phyloP scores from a whole-genome alignment of 2,888 invertebrate genomes.

The Malthinus seriepunctatus region DNA sequence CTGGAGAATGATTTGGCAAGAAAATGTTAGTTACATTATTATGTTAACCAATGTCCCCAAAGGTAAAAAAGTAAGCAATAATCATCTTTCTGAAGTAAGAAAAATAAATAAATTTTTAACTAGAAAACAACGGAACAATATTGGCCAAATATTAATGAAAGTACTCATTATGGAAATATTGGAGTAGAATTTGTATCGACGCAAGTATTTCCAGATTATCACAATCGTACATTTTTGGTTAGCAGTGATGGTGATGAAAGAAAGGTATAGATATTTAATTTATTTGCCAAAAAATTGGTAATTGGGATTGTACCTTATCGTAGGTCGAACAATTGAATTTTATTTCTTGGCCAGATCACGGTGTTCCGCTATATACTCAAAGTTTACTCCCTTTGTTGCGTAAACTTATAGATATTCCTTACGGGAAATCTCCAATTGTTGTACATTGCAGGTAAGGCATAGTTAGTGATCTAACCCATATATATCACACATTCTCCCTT shows the following conservation, averaged over 20 bases:
- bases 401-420: constrained; percentile 49
- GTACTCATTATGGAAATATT: constrained; percentile 48
- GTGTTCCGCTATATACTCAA: constrained; percentile 49
- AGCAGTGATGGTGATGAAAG: constrained; percentile 53
- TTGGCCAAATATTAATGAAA: constrained; percentile 57
- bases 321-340: constrained; percentile 58
- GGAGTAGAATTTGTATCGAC: constrained; percentile 45
- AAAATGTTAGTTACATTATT: constrained; percentile 55
- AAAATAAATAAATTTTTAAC: constrained; percentile 55
- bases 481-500: too few species aligned
- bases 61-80: constrained; percentile 33
- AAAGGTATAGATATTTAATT: constrained; percentile 43
- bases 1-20: constrained; percentile 56
- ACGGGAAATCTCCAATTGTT: constrained; percentile 50
- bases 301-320: constrained; percentile 1
- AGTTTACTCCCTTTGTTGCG: constrained; percentile 31
- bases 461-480: too few species aligned
- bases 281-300: constrained; percentile 29
- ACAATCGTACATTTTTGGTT: constrained; percentile 53
- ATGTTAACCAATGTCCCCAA: constrained; percentile 58
- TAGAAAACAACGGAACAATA: constrained; percentile 59
- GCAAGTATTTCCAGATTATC: constrained; percentile 50
- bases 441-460: constrained; percentile 58
- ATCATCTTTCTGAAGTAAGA: constrained; percentile 44
- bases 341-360: constrained; percentile 60